phyloP scores from a whole-genome alignment of 53 echinoderm and acorn worm species.

The Patiria pectinifera region DNA sequence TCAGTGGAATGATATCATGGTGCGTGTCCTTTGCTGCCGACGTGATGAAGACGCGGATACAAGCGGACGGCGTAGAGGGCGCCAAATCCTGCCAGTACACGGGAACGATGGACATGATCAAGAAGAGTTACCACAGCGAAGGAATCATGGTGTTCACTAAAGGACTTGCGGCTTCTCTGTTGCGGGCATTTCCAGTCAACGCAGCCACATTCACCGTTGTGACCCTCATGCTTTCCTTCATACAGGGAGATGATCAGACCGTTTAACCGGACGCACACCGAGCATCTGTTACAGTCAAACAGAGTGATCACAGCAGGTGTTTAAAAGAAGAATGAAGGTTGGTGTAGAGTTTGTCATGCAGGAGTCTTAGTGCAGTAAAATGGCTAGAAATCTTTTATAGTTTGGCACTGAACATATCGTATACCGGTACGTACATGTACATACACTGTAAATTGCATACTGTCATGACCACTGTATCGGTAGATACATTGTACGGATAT shows the following conservation, averaged over 20 bases:
- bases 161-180: constrained; percentile 86
- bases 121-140: constrained; percentile 78
- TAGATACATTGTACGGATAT: no score
- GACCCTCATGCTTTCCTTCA: constrained; percentile 62
- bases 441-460: not conserved
- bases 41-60: constrained; percentile 85
- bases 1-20: constrained; percentile 92
- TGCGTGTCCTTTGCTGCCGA: constrained; percentile 75
- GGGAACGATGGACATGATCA: constrained; percentile 78
- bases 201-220: constrained; percentile 94
- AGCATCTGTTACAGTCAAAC: not conserved
- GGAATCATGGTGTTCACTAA: constrained; percentile 76
- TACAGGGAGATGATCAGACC: constrained; percentile 30
- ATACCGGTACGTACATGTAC: not conserved
- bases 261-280: not conserved
- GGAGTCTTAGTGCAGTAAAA: not conserved
- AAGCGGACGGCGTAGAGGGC: constrained; percentile 86
- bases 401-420: not conserved
- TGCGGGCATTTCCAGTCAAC: constrained; percentile 96
- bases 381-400: not conserved
- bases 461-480: no score
- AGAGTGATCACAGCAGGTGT: not conserved
- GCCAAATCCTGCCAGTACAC: constrained; percentile 69
- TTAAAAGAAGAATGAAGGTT: not conserved
- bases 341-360: not conserved